phyloP scores from a whole-genome alignment of 2,113 vertebrate species.

The Muntiacus reevesi region DNA sequence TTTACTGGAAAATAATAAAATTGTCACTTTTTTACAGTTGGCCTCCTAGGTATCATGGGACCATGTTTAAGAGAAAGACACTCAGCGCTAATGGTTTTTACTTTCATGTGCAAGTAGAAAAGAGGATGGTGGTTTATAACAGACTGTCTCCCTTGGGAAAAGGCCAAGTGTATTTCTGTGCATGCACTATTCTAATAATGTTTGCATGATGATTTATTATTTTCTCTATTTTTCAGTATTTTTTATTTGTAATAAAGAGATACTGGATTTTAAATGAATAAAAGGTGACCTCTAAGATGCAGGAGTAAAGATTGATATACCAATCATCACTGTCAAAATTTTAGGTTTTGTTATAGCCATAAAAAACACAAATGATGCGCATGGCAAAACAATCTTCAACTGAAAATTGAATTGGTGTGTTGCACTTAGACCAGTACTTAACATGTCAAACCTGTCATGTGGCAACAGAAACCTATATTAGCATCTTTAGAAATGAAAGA shows the following conservation, averaged over 20 bases:
- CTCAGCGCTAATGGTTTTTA: neutral
- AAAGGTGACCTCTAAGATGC: conserved; percentile 9
- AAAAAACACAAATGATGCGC: neutral
- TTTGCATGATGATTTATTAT: neutral
- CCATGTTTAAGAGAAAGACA: neutral
- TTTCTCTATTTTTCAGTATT: neutral
- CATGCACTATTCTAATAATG: neutral
- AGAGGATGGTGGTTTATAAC: neutral
- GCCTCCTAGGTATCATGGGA: neutral
- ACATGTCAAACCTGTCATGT: neutral
- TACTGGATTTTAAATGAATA: conserved; percentile 19
- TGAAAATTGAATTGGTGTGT: neutral
- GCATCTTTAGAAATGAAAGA: neutral
- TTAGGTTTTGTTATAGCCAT: conserved; percentile 25
- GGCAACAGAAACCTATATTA: neutral
- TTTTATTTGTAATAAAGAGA: conserved; percentile 4
- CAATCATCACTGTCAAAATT: neutral
- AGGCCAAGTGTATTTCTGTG: neutral
- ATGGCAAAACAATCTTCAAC: neutral
- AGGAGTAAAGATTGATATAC: neutral
- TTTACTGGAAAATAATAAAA: neutral
- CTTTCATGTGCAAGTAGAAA: conserved; percentile 3
- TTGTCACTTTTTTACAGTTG: neutral
- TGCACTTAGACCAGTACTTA: neutral
- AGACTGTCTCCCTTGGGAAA: neutral